Evolutionary conservation across 2,113 vertebrate genomes (phyloP), one percentile per base, ranked within the genome.

Genomic region (Osmerus mordax): DNA sequence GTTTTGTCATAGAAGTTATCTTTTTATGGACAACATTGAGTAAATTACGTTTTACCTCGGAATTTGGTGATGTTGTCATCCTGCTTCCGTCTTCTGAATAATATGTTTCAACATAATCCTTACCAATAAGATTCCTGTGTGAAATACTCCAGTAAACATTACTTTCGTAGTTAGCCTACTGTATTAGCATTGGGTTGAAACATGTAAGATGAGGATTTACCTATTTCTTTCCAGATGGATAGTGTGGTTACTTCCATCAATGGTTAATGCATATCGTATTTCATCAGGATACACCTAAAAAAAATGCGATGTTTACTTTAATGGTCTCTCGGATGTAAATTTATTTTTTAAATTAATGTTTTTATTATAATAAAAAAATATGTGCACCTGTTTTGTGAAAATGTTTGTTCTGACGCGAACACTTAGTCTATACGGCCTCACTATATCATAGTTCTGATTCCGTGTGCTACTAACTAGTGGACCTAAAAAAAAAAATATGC

Each of bases 91-190:
- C 67, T 0, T 89, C 73, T 0, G 69, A 76, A 29, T 91, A 96
- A 47, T 89, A 89, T 0, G 92, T 95, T 87, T 97, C 94, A 0
- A 84, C 92, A 84, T 93, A 98, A 72, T 78, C 65, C 1, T 74
- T 79, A 25, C 91, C 92, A 62, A 97, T 74, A 5, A 97, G 92
- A 62, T 91, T 78, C 81, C 96, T 98, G 73, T 4, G 71, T 14
- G 18, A 56, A 29, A 19, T 3, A 64, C 15, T 51, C 25, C 58
- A 25, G 28, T 12, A 18, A 7, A 41, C 7, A n/a, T 36, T 3
- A 59, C 7, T 65, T 23, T 58, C 36, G 23, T 47, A 9, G 32
- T 36, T 7, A 25, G 59, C 6, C 9, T 19, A n/a, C 13, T 6
- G 41, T 12, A 47, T 47, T 9, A 47, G 41, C 41, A 47, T 47